phyloP scores from a whole-genome alignment of 2,888 invertebrate species.

The Ceraclea dissimilis region DNA sequence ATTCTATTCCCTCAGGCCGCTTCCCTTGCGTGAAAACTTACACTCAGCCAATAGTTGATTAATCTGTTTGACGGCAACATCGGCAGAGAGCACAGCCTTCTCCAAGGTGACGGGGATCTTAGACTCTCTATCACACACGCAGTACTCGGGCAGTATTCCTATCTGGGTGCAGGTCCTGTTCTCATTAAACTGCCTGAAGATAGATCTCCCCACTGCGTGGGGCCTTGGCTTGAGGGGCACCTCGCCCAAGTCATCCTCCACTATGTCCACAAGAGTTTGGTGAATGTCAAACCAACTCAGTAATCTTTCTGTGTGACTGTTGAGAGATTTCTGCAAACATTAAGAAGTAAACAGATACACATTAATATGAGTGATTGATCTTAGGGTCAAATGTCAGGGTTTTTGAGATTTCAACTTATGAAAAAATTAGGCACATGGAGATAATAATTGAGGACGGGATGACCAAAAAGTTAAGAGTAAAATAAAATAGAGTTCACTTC shows the following conservation, averaged over 20 bases:
- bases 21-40: no score
- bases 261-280: slow-evolving; percentile 21
- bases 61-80: slow-evolving; percentile 18
- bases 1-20: no score
- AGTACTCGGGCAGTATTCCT: slow-evolving; percentile 24
- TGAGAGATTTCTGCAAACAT: slow-evolving; percentile 13
- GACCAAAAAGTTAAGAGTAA: not conserved
- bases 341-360: not conserved
- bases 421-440: not conserved
- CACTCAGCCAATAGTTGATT: slow-evolving; percentile 14
- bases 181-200: slow-evolving; percentile 21
- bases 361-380: no score
- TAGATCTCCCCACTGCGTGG: slow-evolving; percentile 22
- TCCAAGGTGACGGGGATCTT: slow-evolving; percentile 18
- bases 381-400: not conserved
- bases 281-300: slow-evolving; percentile 26
- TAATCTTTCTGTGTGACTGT: slow-evolving; percentile 18
- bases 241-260: slow-evolving; percentile 19
- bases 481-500: no score
- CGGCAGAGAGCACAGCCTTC: slow-evolving; percentile 16
- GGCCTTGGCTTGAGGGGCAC: slow-evolving; percentile 12
- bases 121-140: slow-evolving; percentile 24
- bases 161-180: slow-evolving; percentile 24
- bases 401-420: not conserved
- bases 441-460: no score